Conservation (phyloP, 2,888 invertebrate genomes). For the Abscondita cerata region DNA sequence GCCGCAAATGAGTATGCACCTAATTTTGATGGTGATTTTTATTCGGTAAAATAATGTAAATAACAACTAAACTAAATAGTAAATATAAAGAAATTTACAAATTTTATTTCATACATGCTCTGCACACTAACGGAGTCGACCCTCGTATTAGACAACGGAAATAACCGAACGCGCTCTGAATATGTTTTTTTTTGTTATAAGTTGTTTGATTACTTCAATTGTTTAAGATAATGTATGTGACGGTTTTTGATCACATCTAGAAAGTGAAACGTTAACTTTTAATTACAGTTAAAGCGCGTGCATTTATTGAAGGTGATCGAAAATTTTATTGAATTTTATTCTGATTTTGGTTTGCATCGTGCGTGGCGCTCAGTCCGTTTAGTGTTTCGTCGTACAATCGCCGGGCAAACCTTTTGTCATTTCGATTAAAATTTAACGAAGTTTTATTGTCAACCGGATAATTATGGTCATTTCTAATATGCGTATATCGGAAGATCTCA, state of each 20-base stretch:
- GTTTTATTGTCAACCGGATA: slow-evolving; percentile 6
- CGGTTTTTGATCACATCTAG: background rate
- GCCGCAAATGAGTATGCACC: too few species aligned
- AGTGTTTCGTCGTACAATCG: slow-evolving; percentile 28
- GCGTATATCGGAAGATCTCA: slow-evolving; percentile 25
- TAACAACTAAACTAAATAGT: too few species aligned
- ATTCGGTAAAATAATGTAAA: too few species aligned
- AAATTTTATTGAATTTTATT: slow-evolving; percentile 40
- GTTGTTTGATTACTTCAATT: background rate
- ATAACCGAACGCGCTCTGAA: background rate
- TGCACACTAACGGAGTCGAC: background rate
- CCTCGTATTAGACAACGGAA: background rate
- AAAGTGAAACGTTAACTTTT: background rate
- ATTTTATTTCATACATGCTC: too few species aligned
- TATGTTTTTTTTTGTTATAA: slow-evolving; percentile 3
- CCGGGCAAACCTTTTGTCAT: slow-evolving; percentile 17
- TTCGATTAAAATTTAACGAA: background rate
- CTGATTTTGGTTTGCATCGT: slow-evolving; percentile 42
- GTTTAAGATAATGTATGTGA: background rate
- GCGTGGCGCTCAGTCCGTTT: slow-evolving; percentile 43
- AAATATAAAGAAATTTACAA: too few species aligned
- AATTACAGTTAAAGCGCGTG: background rate
- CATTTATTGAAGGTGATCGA: background rate
- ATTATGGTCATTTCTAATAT: slow-evolving; percentile 25
- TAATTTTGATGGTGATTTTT: too few species aligned